Base-by-base conservation (phyloP, 2,888 invertebrate species). In the Cacoxenus indagator region DNA sequence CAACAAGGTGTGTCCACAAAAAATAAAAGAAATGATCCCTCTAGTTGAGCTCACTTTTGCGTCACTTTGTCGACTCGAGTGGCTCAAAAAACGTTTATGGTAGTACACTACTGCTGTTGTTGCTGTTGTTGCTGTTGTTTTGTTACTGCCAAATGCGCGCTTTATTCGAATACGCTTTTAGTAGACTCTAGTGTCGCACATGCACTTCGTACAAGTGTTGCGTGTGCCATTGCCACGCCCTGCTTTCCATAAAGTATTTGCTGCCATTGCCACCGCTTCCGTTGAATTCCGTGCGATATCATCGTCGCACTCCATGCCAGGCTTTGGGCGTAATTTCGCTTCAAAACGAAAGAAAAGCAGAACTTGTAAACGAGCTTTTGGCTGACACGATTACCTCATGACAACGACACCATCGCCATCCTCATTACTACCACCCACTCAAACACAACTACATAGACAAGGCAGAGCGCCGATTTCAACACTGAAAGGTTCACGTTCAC, bases 81-180 rank as follows among this genome's bases (percentile, higher is more conserved):
- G 48, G 19, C 43, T 64, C 8, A 45, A 55, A 37, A 24, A 55
- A 6, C 65, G 27, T 55, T 68, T 65, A 57, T 46, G 4, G n/a
- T n/a, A n/a, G n/a, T n/a, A n/a, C n/a, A 51, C 26, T 48, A 37
- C 14, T 37, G 8, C 37, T 2, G n/a, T 26, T 27, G 31, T 55
- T 62, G 31, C 64, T 68, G 8, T 65, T 45, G 29, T 64, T 17
- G 27, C 24, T 22, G 55, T 67, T 57, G 48, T 57, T n/a, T n/a
- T 45, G 45, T 22, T 69, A 17, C 45, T 59, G 59, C 46, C 48
- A 48, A 22, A 9, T 22, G 22, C n/a, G n/a, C 66, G 70, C 70
- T 68, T 74, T 74, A 69, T 71, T 72, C 75, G 73, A 78, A 82
- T 82, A 75, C 76, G 71, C 76, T 81, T 76, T 80, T 81, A 81